These are phyloP conservation scores for Gorsachius goisagi DNA, from an alignment of 2,113 vertebrate genomes.

Conservation along the genomic window DNA sequence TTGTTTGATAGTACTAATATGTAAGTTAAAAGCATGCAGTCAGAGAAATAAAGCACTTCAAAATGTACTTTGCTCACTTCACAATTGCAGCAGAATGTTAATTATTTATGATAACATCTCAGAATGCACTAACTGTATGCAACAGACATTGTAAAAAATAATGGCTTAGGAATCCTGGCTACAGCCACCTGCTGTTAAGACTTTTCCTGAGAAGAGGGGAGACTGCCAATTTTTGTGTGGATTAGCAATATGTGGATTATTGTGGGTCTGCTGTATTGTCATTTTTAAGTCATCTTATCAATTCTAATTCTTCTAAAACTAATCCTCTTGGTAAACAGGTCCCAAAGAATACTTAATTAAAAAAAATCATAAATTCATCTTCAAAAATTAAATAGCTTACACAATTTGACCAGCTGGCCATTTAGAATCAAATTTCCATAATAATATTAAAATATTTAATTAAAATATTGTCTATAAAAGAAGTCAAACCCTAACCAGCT, in stretches of 20 bases:
- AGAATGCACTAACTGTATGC: neutral
- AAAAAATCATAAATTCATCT: neutral
- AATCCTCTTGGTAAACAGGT: neutral
- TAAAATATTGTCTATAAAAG: neutral
- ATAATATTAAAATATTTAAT: neutral
- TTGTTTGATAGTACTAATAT: neutral
- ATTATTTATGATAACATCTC: neutral
- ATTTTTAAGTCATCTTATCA: neutral
- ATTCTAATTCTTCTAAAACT: neutral
- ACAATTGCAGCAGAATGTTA: neutral
- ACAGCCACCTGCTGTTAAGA: neutral
- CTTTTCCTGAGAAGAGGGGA: neutral
- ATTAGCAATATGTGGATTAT: neutral
- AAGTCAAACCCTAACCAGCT: neutral
- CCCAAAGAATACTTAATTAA: neutral
- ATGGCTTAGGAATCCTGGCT: neutral
- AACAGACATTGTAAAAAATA: neutral
- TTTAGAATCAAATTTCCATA: neutral
- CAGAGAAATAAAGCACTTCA: neutral
- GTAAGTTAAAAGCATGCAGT: neutral
- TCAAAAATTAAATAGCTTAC: neutral
- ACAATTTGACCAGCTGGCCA: neutral
- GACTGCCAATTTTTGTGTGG: neutral
- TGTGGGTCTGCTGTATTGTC: neutral
- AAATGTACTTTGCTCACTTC: neutral